phyloP scores from a whole-genome alignment of 2,797 vertebrate genomes.

The Myripristis murdjan region DNA sequence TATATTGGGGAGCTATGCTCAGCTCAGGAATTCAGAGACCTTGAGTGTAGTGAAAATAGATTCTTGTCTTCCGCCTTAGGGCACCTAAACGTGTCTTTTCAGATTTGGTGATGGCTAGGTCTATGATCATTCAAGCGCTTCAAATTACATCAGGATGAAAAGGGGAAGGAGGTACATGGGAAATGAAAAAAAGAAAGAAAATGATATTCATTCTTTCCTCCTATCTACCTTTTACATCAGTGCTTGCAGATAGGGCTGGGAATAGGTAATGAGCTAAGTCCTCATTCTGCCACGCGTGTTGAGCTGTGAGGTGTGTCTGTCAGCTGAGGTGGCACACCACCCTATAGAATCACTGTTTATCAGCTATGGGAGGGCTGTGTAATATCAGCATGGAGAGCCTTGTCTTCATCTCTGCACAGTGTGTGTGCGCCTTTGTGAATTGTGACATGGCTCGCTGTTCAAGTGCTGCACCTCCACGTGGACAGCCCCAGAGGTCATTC shows the following conservation, averaged over 20 bases:
- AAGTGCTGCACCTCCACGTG: conserved; percentile 32
- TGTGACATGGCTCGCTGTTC: conserved; percentile 45
- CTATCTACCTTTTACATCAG: conserved; percentile 84
- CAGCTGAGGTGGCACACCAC: conserved; percentile 31
- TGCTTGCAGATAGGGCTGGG: conserved; percentile 64
- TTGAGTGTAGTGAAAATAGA: conserved; percentile 80
- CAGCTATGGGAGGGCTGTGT: conserved; percentile 22
- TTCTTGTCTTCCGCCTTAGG: conserved; percentile 79
- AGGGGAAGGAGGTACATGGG: conserved; percentile 79
- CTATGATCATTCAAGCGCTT: conserved; percentile 83
- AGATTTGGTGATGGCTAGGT: conserved; percentile 82
- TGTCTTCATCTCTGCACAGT: conserved; percentile 6
- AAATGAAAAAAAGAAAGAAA: conserved; percentile 76
- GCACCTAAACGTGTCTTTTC: conserved; percentile 81
- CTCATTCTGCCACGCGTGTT: conserved; percentile 44
- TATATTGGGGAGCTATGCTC: conserved; percentile 61
- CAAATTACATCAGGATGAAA: conserved; percentile 85
- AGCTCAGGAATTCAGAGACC: conserved; percentile 62
- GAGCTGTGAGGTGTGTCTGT: conserved; percentile 48
- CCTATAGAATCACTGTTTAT: conserved; percentile 44
- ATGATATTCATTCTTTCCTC: conserved; percentile 80
- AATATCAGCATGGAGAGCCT: conserved; percentile 32
- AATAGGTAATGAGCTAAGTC: conserved; percentile 73
- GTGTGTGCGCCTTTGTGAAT: conserved; percentile 38
- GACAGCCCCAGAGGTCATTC: conserved; percentile 48